Conservation (phyloP, 2,113 vertebrate species). For the Pseudonaja textilis region DNA sequence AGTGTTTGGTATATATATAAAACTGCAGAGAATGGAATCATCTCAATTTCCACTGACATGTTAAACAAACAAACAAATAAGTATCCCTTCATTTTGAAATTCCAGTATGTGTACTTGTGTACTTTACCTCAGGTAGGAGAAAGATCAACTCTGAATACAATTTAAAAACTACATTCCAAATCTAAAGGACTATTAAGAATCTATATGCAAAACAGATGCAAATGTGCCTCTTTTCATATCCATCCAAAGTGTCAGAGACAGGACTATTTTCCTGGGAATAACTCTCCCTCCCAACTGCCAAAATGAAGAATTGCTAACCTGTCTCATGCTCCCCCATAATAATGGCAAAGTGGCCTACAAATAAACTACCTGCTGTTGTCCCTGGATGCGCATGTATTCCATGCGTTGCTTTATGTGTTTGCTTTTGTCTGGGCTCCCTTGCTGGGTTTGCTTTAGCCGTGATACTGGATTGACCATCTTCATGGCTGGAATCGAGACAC, state of each 20-base stretch:
- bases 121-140: background rate
- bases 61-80: background rate
- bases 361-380: constrained; percentile 89
- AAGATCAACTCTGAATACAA: background rate
- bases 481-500: constrained; percentile 73
- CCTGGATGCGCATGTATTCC: constrained; percentile 89
- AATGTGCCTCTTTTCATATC: background rate
- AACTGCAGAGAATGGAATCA: background rate
- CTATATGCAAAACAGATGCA: background rate
- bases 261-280: background rate
- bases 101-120: background rate
- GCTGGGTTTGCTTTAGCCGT: constrained; percentile 88
- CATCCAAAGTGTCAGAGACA: background rate
- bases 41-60: background rate
- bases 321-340: background rate
- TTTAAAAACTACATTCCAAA: background rate
- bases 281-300: accelerated
- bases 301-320: background rate
- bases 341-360: constrained; percentile 52
- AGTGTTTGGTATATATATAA: background rate
- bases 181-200: background rate
- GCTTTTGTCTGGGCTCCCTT: constrained; percentile 89
- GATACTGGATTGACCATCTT: constrained; percentile 84
- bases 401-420: constrained; percentile 88
- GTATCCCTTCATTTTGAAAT: background rate